Conservation (phyloP, 2,888 invertebrate genomes). For the Epinotia brunnichana region DNA sequence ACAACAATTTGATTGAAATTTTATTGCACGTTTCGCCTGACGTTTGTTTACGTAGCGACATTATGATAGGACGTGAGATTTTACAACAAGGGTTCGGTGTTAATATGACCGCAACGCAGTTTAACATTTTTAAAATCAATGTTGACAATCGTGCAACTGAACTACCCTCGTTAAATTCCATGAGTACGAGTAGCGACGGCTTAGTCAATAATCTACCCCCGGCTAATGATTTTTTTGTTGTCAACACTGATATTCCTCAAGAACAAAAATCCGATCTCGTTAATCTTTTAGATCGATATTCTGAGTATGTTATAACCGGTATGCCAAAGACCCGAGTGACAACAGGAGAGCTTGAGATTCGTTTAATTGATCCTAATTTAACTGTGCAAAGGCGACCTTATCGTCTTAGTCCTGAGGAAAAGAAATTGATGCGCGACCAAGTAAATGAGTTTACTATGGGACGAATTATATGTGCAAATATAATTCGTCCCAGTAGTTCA, state of each 20-base stretch:
- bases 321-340: neutral
- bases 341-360: neutral
- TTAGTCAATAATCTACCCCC: neutral
- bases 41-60: too few species aligned
- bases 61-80: too few species aligned
- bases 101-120: too few species aligned
- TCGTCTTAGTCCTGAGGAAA: slow-evolving; percentile 6
- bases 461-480: neutral
- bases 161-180: slow-evolving; percentile 17
- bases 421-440: neutral
- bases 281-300: neutral
- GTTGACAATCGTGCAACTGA: too few species aligned
- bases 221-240: neutral
- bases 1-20: slow-evolving; percentile 21
- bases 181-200: neutral
- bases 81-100: too few species aligned
- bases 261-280: neutral
- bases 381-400: slow-evolving; percentile 6
- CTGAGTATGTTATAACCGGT: neutral
- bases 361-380: slow-evolving; percentile 3
- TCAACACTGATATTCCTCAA: neutral
- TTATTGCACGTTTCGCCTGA: neutral
- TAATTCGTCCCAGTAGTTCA: slow-evolving; percentile 4
- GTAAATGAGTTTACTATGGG: too few species aligned
- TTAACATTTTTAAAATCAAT: too few species aligned